Base-by-base conservation (phyloP, 2,888 invertebrate species). In the Drosophila histrio region DNA sequence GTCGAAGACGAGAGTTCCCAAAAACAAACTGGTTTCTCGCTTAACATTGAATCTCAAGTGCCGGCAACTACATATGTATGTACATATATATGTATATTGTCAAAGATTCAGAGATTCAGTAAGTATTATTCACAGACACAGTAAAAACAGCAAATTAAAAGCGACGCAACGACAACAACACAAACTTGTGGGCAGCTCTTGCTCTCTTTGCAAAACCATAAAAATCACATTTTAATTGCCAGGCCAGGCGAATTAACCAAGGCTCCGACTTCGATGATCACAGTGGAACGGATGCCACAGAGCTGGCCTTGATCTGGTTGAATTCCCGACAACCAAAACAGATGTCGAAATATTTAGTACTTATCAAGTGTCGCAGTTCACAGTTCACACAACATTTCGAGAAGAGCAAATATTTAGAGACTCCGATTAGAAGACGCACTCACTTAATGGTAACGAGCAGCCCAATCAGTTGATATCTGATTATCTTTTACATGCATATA, bases 21-120 rank as follows among this genome's bases (percentile, higher is more conserved):
- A 52, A 30, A 30, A 36, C 11, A 72, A 82, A 85, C 80, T 82
- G 79, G 86, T 85, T 81, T 79, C 34, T 30, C 24, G 60, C 41
- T 85, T 85, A 82, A 52, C 80, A 80, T 80, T 80, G 80, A 82
- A 66, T 28, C 26, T 65, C 62, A 59, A 77, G 65, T 65, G 73
- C 68, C 71, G 65, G 63, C 49, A 65, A 65, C 57, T 72, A 76
- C 63, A 76, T 38, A 36, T 26, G 38, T 11, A 32, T 41, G 26
- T 36, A 36, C 30, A 47, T 11, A 32, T 41, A 30, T 36, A 39
- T 41, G 36, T 30, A 43, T 24, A 57, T 54, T 57, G 59, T 44
- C 56, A 53, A 58, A 70, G 50, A 71, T 57, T 71, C 63, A 53
- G 60, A 21, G 39, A 53, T 50, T 67, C 30, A 17, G 46, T 46